These are phyloP conservation scores for Heliopora coerulea DNA, from an alignment of 92 coral and sea anemone genomes.

Conservation along the genomic window DNA sequence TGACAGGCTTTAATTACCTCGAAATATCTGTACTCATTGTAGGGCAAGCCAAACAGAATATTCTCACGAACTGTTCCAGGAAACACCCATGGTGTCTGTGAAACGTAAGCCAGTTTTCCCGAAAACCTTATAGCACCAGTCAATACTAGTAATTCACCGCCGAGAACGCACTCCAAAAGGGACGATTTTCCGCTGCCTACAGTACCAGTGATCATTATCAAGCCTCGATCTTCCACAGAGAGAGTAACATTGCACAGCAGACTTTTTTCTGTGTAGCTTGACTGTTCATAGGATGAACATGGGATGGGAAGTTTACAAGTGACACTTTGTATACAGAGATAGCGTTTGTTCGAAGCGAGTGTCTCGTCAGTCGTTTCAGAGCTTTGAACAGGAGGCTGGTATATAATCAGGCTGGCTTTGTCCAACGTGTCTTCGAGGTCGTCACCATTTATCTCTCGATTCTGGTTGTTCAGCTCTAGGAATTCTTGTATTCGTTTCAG, in stretches of 20 bases:
- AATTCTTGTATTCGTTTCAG: conserved; percentile 11
- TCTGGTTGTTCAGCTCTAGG: neutral
- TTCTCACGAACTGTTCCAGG: conserved; percentile 59
- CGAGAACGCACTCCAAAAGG: conserved; percentile 33
- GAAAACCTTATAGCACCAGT: conserved; percentile 22
- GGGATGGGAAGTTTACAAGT: no score
- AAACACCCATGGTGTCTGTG: conserved; percentile 57
- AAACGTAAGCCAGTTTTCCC: conserved; percentile 53
- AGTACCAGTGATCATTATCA: conserved; percentile 48
- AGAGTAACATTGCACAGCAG: no score
- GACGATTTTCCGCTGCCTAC: conserved; percentile 64
- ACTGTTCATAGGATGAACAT: no score
- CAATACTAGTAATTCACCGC: conserved; percentile 41
- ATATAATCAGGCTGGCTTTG: no score
- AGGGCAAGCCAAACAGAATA: conserved; percentile 49
- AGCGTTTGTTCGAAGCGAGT: no score
- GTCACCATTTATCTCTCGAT: no score
- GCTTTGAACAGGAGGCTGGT: no score
- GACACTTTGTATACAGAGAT: no score
- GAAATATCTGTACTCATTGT: conserved; percentile 35
- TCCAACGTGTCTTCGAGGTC: no score
- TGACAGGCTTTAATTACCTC: conserved; percentile 40
- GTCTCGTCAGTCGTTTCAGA: no score
- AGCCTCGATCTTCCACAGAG: no score
- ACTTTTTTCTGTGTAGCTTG: no score